Conservation (phyloP, 2,888 invertebrate species). For the Ptilodon capucinus region DNA sequence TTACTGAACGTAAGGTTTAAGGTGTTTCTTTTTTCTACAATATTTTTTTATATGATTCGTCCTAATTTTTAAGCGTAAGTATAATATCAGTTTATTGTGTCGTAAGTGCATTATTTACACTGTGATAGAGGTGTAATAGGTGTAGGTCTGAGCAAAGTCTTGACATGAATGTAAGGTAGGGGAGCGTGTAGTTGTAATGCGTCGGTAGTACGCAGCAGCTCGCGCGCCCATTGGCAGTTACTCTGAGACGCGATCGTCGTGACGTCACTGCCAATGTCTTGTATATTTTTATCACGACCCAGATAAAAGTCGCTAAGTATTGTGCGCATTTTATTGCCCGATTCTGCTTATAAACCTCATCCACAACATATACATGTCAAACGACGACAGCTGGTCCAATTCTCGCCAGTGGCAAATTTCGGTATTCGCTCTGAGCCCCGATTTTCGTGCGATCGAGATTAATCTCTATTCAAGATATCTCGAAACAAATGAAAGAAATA, state of each 20-base stretch:
- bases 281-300: conserved; percentile 4
- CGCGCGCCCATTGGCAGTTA: neutral
- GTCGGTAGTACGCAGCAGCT: conserved; percentile 6
- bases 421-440: too few relatives aligned
- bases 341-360: too few relatives aligned
- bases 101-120: conserved; percentile 81
- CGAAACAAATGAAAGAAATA: too few relatives aligned
- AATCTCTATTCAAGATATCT: too few relatives aligned
- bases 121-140: conserved; percentile 80
- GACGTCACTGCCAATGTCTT: neutral
- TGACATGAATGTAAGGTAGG: conserved; percentile 62
- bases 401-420: too few relatives aligned
- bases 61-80: conserved; percentile 53
- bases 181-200: conserved; percentile 24
- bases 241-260: too few relatives aligned
- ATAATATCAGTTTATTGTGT: conserved; percentile 59
- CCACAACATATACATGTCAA: too few relatives aligned
- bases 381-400: too few relatives aligned
- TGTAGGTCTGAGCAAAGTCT: conserved; percentile 67
- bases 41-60: conserved; percentile 44
- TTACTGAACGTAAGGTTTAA: conserved; percentile 32
- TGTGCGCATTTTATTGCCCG: conserved; percentile 26
- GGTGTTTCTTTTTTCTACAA: conserved; percentile 32
- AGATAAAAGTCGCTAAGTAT: conserved; percentile 13
- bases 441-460: too few relatives aligned